Base-by-base conservation (phyloP, 2,113 vertebrate genomes). In the Scopus umbretta region DNA sequence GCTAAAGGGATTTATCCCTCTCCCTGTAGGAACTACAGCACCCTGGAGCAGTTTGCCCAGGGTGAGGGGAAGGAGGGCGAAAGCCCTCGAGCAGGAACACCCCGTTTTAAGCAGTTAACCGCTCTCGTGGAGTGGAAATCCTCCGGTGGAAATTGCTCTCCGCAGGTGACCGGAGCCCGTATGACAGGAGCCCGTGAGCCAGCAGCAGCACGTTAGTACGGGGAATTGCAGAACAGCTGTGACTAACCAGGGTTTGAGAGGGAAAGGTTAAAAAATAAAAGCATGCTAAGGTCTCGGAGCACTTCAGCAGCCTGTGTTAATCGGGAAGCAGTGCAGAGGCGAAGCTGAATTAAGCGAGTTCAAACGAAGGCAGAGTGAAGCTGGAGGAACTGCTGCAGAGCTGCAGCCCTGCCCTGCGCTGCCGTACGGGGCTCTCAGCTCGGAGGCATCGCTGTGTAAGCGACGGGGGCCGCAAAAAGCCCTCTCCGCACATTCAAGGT, bases 291-390 rank as follows among this genome's bases (percentile, higher is more conserved):
- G 68, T 67, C n/a, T 52, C 52, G 0, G 2, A 73, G 53, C 58
- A 9, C 81, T 70, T 17, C 68, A 63, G 91, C 95, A 92, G 90
- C 56, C 91, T 38, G 59, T 30, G 95, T 97, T 94, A 97, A 82
- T 80, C 0, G 29, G 80, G 76, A 86, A 96, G 88, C 90, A 29
- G 71, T 3, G 47, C 86, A 88, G 89, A 94, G 90, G 75, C 88
- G 89, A 67, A 79, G 89, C 94, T 45, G 91, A 43, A 81, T 45
- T 9, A 78, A 66, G 55, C 73, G 59, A 75, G 72, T 14, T 74
- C 74, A 56, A 36, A 38, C 3, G 45, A 62, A 93, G 65, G 83
- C 79, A 68, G 92, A 92, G 74, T 3, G 56, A 91, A 58, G 84
- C 5, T 13, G 43, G 59, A 63, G 49, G 88, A 81, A 13, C 38